Evolutionary conservation across 2,888 invertebrate species (phyloP).

Genomic region (Alloscopus bannaensis): DNA sequence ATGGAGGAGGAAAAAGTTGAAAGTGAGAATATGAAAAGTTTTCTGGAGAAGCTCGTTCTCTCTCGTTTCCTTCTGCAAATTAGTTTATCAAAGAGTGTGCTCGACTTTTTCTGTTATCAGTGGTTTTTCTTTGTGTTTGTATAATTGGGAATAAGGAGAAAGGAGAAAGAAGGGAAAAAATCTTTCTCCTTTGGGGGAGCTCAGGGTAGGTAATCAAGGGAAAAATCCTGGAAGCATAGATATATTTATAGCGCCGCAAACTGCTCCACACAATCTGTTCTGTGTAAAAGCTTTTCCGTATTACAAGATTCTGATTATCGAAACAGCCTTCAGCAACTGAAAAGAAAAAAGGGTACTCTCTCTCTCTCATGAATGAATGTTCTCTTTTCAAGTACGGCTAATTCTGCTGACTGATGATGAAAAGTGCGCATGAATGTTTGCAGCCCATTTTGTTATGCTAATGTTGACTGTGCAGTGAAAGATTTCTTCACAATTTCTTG

Average conservation of each 20-base stretch:
- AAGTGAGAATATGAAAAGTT: too few relatives aligned
- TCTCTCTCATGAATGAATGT: conserved; percentile 26
- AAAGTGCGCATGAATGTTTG: conserved; percentile 10
- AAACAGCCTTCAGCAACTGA: conserved; percentile 29
- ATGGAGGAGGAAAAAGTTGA: too few relatives aligned
- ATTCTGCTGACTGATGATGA: conserved; percentile 43
- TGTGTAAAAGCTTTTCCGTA: not conserved
- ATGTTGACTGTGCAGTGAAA: conserved; percentile 1
- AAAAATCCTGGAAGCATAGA: too few relatives aligned
- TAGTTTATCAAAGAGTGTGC: too few relatives aligned
- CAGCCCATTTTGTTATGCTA: conserved; percentile 41
- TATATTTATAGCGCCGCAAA: not conserved
- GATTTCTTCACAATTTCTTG: not conserved
- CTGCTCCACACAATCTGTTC: not conserved
- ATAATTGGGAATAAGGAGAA: too few relatives aligned
- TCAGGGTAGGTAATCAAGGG: too few relatives aligned
- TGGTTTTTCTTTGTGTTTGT: too few relatives aligned
- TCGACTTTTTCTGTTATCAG: too few relatives aligned
- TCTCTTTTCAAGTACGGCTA: conserved; percentile 41
- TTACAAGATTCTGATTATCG: conserved; percentile 51
- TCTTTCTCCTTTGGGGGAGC: not conserved
- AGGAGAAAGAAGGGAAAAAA: not conserved
- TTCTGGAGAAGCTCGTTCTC: too few relatives aligned
- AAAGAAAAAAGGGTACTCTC: conserved; percentile 20
- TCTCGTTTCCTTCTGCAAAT: too few relatives aligned